Conservation (phyloP, 1,140 invertebrate genomes). For the Plutomurus gul region DNA sequence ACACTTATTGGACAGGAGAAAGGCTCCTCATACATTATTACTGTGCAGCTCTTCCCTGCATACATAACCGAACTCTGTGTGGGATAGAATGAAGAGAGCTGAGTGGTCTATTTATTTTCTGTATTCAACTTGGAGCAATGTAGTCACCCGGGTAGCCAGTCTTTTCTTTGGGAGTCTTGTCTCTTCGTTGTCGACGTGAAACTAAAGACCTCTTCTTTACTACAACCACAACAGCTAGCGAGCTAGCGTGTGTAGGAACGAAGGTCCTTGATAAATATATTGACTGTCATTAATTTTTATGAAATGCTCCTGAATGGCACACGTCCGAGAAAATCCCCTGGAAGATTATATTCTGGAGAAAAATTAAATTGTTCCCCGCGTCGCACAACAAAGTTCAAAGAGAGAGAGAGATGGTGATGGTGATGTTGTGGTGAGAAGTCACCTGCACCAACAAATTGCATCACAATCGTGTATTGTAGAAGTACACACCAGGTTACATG, state of each 20-base stretch:
- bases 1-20: slow-evolving; percentile 24
- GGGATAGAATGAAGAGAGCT: background rate
- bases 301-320: background rate
- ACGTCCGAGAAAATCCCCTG: background rate
- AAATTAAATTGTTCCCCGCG: background rate
- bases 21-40: slow-evolving; percentile 27
- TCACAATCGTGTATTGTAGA: background rate
- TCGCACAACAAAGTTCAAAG: background rate
- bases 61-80: background rate
- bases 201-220: background rate
- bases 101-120: background rate
- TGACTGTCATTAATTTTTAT: slow-evolving; percentile 17
- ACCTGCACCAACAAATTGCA: background rate
- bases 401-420: too few relatives aligned
- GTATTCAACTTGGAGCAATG: background rate
- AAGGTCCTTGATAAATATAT: slow-evolving; percentile 14
- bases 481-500: too few relatives aligned
- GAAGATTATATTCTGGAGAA: background rate
- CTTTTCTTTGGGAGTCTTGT: too few relatives aligned
- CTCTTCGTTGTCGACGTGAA: too few relatives aligned
- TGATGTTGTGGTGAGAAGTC: background rate
- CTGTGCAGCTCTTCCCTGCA: background rate
- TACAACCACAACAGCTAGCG: background rate
- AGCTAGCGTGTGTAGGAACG: background rate
- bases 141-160: background rate